Evolutionary conservation across 37 sponge, comb jelly and placozoan species (phyloP), one percentile per base, ranked within the genome.

Genomic region (Agelas oroides): DNA sequence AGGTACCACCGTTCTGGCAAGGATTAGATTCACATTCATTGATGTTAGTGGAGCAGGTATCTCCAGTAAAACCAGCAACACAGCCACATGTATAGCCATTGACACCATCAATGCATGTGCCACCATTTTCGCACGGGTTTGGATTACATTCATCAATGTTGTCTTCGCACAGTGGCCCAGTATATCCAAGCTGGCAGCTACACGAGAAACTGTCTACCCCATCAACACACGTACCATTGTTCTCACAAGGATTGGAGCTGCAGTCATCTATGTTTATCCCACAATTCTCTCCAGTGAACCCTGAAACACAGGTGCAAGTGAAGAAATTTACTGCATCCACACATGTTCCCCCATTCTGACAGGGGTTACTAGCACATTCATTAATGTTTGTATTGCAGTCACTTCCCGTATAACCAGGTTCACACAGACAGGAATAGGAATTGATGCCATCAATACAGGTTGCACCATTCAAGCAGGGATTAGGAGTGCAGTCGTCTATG

Each of bases 1-100:
- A 94, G 12, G 92, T 87, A 28, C 80, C 94, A 70, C 52, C 53
- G 57, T 91, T 91, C 0, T n/a, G 35, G 60, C 94, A 94, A 27
- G 94, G 92, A 6, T 66, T 54, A 19, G 35, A 59, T 11, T 32
- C 58, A 70, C 87, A 86, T 30, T 69, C 78, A 30, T n/a, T 34
- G 30, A 70, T 59, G 27, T 83, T 65, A 53, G 46, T 39, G 52
- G 70, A 86, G 80, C 93, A 93, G 32, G 23, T 14, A 0, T 54
- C n/a, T 23, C 93, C 93, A 40, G 18, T 59, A 52, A 60, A 93
- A 80, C 89, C 93, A 59, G 18, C 1, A 20, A n/a, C 78, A 77
- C 93, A 93, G 20, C 28, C 31, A 36, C 92, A 92, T 1, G 61
- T 64, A 54, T 52, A 92, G 63, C 41, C 58, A 27, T 89, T 82